These are phyloP conservation scores for Chondrosia reniformis DNA, from an alignment of 37 sponge, comb jelly and placozoan genomes.

Conservation along the genomic window DNA sequence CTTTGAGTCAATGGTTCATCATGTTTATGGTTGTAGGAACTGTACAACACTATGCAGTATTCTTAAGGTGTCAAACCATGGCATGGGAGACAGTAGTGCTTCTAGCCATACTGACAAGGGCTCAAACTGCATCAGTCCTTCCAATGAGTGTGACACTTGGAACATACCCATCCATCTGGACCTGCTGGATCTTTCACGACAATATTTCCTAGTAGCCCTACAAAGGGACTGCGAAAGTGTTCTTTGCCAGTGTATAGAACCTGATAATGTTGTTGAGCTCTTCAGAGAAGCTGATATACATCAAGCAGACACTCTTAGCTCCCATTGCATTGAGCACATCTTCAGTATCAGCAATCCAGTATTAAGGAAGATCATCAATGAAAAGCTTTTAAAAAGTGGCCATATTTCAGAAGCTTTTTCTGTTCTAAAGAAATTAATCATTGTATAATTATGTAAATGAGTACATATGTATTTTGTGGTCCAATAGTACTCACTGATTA, in stretches of 20 bases:
- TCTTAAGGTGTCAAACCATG: neutral
- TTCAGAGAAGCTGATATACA: neutral
- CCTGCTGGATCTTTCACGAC: neutral
- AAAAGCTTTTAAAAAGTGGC: neutral
- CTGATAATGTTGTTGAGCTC: neutral
- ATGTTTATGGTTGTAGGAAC: slow-evolving; percentile 6
- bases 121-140: neutral
- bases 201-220: neutral
- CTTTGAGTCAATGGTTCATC: neutral
- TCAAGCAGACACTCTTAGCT: neutral
- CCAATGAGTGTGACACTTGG: neutral
- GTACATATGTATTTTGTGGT: too few species aligned
- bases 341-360: neutral
- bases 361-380: neutral
- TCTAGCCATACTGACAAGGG: neutral
- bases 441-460: neutral
- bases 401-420: neutral
- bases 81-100: neutral
- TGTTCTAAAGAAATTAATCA: neutral
- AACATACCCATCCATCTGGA: neutral
- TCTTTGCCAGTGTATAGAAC: neutral
- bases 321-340: neutral
- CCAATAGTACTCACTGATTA: too few species aligned
- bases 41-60: neutral
- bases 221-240: neutral